A percentile compares a stretch with the other conserved stretches of the same genome.
Conservation (phyloP, 2,113 vertebrate species). For the Mugil cephalus region DNA sequence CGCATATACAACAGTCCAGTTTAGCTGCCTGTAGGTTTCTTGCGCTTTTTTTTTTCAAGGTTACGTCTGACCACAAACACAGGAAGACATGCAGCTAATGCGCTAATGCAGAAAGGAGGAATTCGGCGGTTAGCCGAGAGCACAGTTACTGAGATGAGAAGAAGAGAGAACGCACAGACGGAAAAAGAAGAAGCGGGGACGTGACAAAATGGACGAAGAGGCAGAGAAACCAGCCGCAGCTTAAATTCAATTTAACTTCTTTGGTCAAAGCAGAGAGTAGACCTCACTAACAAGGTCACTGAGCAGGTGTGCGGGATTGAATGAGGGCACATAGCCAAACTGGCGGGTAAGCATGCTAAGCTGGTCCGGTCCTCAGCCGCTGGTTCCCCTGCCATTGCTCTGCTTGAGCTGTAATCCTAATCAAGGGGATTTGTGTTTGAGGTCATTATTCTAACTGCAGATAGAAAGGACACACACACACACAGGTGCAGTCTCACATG, state of each 20-base stretch:
- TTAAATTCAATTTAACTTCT: background rate
- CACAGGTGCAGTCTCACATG: conserved; percentile 10
- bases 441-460: conserved; percentile 56
- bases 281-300: conserved; percentile 9
- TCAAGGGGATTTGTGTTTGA: conserved; percentile 75
- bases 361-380: conserved; percentile 8
- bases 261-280: background rate
- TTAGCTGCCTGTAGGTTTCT: background rate
- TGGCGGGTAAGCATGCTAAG: conserved; percentile 46
- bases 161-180: background rate
- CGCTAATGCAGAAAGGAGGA: background rate
- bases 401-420: conserved; percentile 73
- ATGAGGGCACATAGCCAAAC: conserved; percentile 20
- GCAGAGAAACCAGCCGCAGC: background rate
- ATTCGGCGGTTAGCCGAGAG: background rate
- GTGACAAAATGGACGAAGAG: background rate
- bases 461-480: conserved; percentile 5
- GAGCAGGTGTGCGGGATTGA: conserved; percentile 8
- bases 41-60: background rate
- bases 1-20: background rate
- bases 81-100: background rate
- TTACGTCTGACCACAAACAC: background rate
- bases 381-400: conserved; percentile 33
- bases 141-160: background rate
- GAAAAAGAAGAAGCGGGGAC: background rate